Evolutionary conservation across 2,797 vertebrate species (phyloP), one percentile per base, ranked within the genome.

Genomic region (Phoeniculus purpureus): DNA sequence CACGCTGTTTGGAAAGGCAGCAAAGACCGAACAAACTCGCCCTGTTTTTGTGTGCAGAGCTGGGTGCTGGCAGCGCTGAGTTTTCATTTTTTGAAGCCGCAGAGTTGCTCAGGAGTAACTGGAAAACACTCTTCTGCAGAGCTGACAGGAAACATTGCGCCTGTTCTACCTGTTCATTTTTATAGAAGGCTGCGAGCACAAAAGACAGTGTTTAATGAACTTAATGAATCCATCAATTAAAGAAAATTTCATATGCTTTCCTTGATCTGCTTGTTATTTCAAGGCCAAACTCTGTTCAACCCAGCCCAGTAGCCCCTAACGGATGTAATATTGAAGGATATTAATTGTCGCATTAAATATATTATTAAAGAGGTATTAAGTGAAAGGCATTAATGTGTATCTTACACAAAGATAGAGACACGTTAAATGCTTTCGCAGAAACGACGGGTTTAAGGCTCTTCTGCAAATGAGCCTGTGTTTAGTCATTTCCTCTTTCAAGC

Each of bases 401-500:
- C 15, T 89, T 81, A 17, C 52, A 70, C 51, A 59, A 64, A 78
- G 52, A 65, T 8, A 64, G 65, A 54, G 27, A 62, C 6, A 2
- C 7, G 48, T 45, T 55, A 51, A 75, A 66, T 43, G 27, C 45
- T 82, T 85, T 65, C 31, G 56, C 15, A 60, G 71, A 76, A 83
- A n/a, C 34, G 4, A 70, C 31, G 22, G 37, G n/a, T 85, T 78
- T 65, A 32, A 83, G 66, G 70, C 48, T 72, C 51, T 86, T 52
- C 72, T 89, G 67, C 51, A 73, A 89, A 66, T 85, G 66, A 94
- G 77, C 89, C 75, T 93, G 88, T 9, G 1, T 93, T 96, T 92
- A 87, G 91, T 95, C 50, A 94, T 95, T 97, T 87, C 94, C 94
- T 93, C 92, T 93, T 95, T 96, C 80, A 95, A 97, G 96, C 92